Evolutionary conservation across 2,797 vertebrate species (phyloP), one percentile per base, ranked within the genome.

Genomic region (Mionectes olivaceus): DNA sequence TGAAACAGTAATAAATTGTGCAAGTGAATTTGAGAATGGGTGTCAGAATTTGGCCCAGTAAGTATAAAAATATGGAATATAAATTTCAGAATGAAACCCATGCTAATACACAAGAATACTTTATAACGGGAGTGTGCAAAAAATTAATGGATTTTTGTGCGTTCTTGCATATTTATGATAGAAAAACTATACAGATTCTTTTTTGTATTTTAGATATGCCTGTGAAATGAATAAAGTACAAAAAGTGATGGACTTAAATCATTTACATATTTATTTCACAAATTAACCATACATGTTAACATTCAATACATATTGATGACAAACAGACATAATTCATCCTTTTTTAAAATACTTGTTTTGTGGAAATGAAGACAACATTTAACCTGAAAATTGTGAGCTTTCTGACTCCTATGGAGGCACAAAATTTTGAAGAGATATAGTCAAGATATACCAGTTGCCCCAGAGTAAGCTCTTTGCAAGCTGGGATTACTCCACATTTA

Each of bases 201-300:
- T 63, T 70, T 41, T 17, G 37, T 50, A 78, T 79, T 87, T 92
- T 60, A 91, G 32, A 8, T 74, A n/a, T 21, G 10, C 57, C 32
- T 76, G 9, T 83, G 55, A 69, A 94, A 87, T 71, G 3, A 92
- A 94, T 43, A 64, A 94, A 91, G 24, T 59, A 83, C 90, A 93
- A 73, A 53, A 91, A 80, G 39, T 0, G 0, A 50, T 3, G 4
- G 35, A 65, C 43, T 95, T 93, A 63, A 95, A 79, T 83, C 7
- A 82, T 95, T 87, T 91, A 85, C 35, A n/a, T 67, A 88, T 97
- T 97, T 97, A 97, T 97, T 97, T 97, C 95, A 97, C 73, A 74
- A 95, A 89, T 95, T 89, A 92, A 41, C 43, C 70, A 60, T 94
- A 93, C 71, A 92, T 68, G 28, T 83, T 94, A 77, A 92, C 78